A percentile compares a stretch with the other conserved stretches of the same genome.
phyloP scores from a whole-genome alignment of 1,140 invertebrate species.

The Lasaia peninsularis region DNA sequence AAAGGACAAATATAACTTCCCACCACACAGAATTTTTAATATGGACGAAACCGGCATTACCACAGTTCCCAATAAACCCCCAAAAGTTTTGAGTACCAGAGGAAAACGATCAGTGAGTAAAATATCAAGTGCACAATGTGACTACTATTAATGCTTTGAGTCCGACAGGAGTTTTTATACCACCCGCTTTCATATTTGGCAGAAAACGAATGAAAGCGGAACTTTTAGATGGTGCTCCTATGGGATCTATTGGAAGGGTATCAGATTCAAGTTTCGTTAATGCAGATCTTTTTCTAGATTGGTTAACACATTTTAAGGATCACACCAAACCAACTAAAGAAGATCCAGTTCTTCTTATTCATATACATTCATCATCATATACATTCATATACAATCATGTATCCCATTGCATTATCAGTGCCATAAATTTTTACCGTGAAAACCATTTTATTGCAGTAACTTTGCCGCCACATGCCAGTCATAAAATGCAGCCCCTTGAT shows the following conservation, averaged over 20 bases:
- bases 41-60: conserved; percentile 52
- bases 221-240: conserved; percentile 13
- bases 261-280: conserved; percentile 43
- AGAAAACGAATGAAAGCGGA: conserved; percentile 12
- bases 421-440: no score
- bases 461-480: no score
- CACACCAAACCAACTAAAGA: no score
- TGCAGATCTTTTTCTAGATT: conserved; percentile 16
- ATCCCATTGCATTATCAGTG: no score
- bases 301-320: not conserved
- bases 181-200: not conserved
- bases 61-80: conserved; percentile 41
- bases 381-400: no score
- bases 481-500: no score
- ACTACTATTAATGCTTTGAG: not conserved
- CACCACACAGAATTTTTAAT: conserved; percentile 36
- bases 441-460: no score
- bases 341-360: no score
- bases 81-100: conserved; percentile 24
- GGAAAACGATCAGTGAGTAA: not conserved
- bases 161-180: not conserved
- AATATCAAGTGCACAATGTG: not conserved
- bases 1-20: conserved; percentile 25
- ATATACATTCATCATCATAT: no score
- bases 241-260: conserved; percentile 27